These are phyloP conservation scores for Brachystomella parvula DNA, from an alignment of 1,140 invertebrate species.

Conservation along the genomic window DNA sequence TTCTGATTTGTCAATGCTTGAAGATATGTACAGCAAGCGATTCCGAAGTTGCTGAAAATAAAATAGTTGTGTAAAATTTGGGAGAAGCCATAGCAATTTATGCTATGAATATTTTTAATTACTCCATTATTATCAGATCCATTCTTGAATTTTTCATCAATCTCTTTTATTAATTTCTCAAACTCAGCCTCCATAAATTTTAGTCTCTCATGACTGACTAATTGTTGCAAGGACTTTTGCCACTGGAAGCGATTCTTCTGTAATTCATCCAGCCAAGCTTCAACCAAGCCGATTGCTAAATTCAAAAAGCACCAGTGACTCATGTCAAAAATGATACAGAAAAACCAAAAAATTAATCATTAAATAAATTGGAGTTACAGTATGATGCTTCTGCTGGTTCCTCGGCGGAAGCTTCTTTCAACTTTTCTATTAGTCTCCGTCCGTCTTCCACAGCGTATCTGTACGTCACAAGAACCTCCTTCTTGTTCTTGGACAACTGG, in stretches of 20 bases:
- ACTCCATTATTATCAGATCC: neutral
- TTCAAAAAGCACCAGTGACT: no score
- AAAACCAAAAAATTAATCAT: neutral
- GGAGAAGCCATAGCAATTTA: neutral
- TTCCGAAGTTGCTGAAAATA: neutral
- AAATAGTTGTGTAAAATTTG: neutral
- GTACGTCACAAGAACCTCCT: neutral
- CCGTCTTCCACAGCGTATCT: neutral
- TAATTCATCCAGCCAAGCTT: neutral
- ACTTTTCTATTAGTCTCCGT: neutral
- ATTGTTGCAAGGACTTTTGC: neutral
- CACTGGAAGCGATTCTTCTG: neutral
- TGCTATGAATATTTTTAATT: neutral
- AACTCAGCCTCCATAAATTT: neutral
- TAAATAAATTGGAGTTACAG: neutral
- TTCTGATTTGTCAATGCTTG: neutral
- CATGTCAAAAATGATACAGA: no score
- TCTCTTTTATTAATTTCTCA: neutral
- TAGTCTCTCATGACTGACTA: neutral
- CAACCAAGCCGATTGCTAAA: neutral
- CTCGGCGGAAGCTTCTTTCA: neutral
- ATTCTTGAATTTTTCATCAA: neutral
- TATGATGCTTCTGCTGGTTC: neutral
- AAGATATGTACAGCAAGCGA: neutral
- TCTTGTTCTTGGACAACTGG: neutral